Conservation (phyloP, 1,140 invertebrate species). For the Scaptomyza hsui region DNA sequence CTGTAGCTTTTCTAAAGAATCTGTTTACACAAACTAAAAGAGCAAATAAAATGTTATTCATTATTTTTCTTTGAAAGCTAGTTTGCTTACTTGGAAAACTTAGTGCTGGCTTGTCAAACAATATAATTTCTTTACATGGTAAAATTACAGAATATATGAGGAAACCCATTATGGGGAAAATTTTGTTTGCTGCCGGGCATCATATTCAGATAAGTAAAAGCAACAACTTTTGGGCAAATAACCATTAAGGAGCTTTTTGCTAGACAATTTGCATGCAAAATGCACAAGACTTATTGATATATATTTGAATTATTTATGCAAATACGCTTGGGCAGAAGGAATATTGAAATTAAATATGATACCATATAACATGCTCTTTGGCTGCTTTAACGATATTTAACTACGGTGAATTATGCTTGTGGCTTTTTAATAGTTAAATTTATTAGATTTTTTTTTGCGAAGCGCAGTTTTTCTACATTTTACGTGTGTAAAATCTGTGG, state of each 20-base stretch:
- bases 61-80: too few relatives aligned
- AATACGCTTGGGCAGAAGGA: conserved; percentile 8
- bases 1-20: too few relatives aligned
- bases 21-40: too few relatives aligned
- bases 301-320: conserved; percentile 59
- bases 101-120: too few relatives aligned
- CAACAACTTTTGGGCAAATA: conserved; percentile 48
- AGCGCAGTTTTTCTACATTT: conserved; percentile 20
- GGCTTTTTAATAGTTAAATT: conserved; percentile 62
- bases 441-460: conserved; percentile 32
- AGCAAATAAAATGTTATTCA: too few relatives aligned
- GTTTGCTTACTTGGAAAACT: too few relatives aligned
- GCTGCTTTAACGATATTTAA: conserved; percentile 41
- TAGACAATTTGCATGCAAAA: conserved; percentile 53
- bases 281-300: conserved; percentile 48
- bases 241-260: conserved; percentile 52
- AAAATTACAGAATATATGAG: too few relatives aligned
- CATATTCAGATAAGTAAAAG: conserved; percentile 3
- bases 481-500: conserved; percentile 59
- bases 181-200: conserved; percentile 2
- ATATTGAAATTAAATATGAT: conserved; percentile 43
- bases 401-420: conserved; percentile 45
- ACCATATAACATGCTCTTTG: conserved; percentile 33
- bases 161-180: conserved; percentile 10
- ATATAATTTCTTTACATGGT: too few relatives aligned